Percentiles rank a stretch among this genome's conserved stretches.
Evolutionary conservation across 2,797 vertebrate genomes (phyloP).

Genomic region (Oryzias sinensis): DNA sequence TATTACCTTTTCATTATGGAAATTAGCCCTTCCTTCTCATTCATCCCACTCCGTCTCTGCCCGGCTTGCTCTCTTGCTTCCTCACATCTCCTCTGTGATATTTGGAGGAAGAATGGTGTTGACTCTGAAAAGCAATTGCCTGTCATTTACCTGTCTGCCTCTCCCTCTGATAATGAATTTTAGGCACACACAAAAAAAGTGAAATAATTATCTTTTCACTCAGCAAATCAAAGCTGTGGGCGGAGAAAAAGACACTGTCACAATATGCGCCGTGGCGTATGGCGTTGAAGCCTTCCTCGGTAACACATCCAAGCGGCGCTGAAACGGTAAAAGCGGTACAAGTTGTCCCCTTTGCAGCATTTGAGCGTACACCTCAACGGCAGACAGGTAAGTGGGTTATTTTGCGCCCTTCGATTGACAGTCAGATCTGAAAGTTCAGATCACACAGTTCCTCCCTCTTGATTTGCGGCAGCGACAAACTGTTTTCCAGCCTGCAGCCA

Average conservation of each 20-base stretch:
- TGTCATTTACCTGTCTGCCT: constrained; percentile 76
- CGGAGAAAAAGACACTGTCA: constrained; percentile 57
- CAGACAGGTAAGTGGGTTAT: constrained; percentile 10
- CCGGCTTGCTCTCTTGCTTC: constrained; percentile 46
- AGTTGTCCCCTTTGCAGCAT: constrained; percentile 37
- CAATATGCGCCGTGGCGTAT: constrained; percentile 60
- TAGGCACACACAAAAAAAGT: constrained; percentile 70
- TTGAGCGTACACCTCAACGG: constrained; percentile 23
- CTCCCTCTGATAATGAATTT: constrained; percentile 72
- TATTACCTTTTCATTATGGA: constrained; percentile 79
- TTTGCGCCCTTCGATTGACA: constrained; percentile 12
- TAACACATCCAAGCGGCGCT: constrained; percentile 17
- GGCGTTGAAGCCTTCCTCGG: constrained; percentile 56
- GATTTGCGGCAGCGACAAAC: not conserved
- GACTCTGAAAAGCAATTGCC: constrained; percentile 77
- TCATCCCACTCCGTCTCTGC: constrained; percentile 68
- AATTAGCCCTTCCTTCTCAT: constrained; percentile 68
- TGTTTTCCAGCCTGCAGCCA: not conserved
- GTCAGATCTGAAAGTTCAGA: constrained; percentile 36
- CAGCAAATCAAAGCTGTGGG: constrained; percentile 66
- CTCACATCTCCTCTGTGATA: constrained; percentile 45
- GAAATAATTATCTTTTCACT: constrained; percentile 75
- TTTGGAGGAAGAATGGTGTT: constrained; percentile 68
- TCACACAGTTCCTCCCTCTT: not conserved
- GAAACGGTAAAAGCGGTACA: constrained; percentile 8